Conservation (phyloP, 2,888 invertebrate species). For the Cremastobaeus sp. region DNA sequence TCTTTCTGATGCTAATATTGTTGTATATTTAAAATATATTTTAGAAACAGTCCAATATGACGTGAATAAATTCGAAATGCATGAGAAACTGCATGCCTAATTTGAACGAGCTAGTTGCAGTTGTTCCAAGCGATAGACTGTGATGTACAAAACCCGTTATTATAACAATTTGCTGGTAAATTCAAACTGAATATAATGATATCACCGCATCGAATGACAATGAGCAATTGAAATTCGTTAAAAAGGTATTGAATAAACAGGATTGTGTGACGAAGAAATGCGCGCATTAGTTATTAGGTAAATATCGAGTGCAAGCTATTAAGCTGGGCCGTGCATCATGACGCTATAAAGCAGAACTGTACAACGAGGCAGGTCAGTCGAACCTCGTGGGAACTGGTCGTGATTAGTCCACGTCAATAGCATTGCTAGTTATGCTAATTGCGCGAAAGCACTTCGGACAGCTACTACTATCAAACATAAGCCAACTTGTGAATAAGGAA, state of each 20-base stretch:
- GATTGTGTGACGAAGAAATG: slow-evolving; percentile 18
- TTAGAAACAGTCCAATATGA: too few species aligned
- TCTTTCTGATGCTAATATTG: too few species aligned
- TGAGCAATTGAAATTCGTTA: slow-evolving; percentile 14
- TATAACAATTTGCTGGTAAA: background rate
- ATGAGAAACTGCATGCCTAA: too few species aligned
- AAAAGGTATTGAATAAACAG: slow-evolving; percentile 25
- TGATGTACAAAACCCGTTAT: background rate
- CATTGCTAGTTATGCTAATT: slow-evolving; percentile 75
- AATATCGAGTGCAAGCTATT: slow-evolving; percentile 56
- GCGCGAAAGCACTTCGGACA: slow-evolving; percentile 72
- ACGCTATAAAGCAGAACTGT: slow-evolving; percentile 51
- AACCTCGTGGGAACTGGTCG: slow-evolving; percentile 74
- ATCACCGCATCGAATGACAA: background rate
- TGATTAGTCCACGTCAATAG: slow-evolving; percentile 75
- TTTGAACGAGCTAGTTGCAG: too few species aligned
- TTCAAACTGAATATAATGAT: slow-evolving; percentile 1
- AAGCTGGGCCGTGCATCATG: slow-evolving; percentile 50
- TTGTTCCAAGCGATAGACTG: too few species aligned
- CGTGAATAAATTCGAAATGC: too few species aligned
- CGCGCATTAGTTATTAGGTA: slow-evolving; percentile 44
- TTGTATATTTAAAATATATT: too few species aligned
- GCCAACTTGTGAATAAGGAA: slow-evolving; percentile 57
- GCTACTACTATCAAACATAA: slow-evolving; percentile 61
- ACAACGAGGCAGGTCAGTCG: slow-evolving; percentile 57